phyloP scores from a whole-genome alignment of 2,888 invertebrate genomes.

The Himalopsyche anomala region DNA sequence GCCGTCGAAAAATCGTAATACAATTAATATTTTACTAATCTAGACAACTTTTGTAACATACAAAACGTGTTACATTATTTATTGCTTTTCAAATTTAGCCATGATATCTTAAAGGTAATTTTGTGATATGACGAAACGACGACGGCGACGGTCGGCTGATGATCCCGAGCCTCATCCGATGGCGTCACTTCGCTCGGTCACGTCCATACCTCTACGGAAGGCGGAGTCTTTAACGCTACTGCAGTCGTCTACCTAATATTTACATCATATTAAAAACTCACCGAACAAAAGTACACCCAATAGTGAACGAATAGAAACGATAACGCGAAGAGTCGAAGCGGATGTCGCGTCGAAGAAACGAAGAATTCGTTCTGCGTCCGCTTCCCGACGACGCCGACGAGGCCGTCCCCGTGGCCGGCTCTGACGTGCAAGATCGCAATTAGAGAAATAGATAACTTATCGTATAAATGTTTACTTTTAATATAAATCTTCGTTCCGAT shows the following conservation, averaged over 20 bases:
- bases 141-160: constrained; percentile 20
- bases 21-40: constrained; percentile 41
- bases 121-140: constrained; percentile 30
- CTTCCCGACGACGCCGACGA: no score
- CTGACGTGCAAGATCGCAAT: no score
- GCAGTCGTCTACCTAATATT: constrained; percentile 65
- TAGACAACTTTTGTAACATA: constrained; percentile 39
- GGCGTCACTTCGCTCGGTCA: constrained; percentile 50
- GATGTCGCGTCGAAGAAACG: no score
- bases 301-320: constrained; percentile 39
- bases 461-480: constrained; percentile 47
- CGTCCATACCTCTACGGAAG: constrained; percentile 65
- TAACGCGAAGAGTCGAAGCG: constrained; percentile 1
- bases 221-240: constrained; percentile 65
- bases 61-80: constrained; percentile 45
- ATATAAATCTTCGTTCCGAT: constrained; percentile 57
- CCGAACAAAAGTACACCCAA: constrained; percentile 60
- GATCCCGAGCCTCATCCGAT: constrained; percentile 48
- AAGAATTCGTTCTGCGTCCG: no score
- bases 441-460: no score
- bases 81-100: constrained; percentile 49
- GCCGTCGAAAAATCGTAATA: constrained; percentile 21
- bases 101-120: constrained; percentile 37
- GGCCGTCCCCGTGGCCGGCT: no score
- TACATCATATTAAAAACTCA: constrained; percentile 63